These are phyloP conservation scores for Yasuhikotakia modesta DNA, from an alignment of 2,797 vertebrate species.

Conservation along the genomic window DNA sequence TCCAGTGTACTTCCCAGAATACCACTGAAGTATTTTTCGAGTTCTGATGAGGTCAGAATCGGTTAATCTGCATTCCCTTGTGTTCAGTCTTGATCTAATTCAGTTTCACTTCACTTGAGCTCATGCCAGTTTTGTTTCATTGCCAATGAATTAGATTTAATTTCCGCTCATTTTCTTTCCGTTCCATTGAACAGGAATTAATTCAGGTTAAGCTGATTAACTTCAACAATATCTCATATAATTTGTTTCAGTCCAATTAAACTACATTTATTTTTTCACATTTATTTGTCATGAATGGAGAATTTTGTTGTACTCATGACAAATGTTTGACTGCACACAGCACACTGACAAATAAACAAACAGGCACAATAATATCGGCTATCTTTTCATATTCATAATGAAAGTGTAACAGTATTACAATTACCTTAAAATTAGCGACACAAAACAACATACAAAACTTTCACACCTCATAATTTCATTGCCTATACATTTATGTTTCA, in stretches of 20 bases:
- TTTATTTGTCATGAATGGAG: too few species aligned
- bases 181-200: conserved; percentile 18
- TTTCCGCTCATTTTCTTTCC: not conserved
- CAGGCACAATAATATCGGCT: too few species aligned
- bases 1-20: too few species aligned
- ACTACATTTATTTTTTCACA: not conserved
- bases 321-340: too few species aligned
- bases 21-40: not conserved
- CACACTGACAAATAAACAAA: too few species aligned
- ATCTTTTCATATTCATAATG: too few species aligned
- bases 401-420: too few species aligned
- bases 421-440: too few species aligned
- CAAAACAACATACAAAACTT: too few species aligned
- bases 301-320: not conserved
- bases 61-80: not conserved
- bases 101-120: conserved; percentile 7
- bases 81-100: not conserved
- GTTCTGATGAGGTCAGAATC: not conserved
- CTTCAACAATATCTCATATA: not conserved
- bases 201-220: conserved; percentile 15
- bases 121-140: conserved; percentile 2
- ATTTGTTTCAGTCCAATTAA: not conserved
- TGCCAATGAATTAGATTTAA: not conserved
- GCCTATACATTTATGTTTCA: too few species aligned
- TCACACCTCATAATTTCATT: too few species aligned